A percentile compares a stretch with the other conserved stretches of the same genome.
phyloP scores from a whole-genome alignment of 2,888 invertebrate genomes.

The Thecocarcelia acutangulata region DNA sequence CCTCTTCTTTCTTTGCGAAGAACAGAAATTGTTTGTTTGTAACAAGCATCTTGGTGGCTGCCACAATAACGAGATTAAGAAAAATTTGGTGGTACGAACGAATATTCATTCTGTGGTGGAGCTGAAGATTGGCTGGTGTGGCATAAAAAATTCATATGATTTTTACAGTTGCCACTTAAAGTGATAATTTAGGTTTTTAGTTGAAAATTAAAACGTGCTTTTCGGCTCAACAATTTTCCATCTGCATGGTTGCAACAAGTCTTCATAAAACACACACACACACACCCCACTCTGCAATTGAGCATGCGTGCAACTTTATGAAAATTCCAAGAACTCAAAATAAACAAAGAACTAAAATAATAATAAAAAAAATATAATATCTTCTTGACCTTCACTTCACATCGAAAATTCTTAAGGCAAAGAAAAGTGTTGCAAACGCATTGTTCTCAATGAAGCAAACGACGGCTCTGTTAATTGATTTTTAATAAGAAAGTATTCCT shows the following conservation, averaged over 20 bases:
- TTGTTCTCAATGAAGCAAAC: conserved; percentile 14
- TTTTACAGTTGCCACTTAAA: conserved; percentile 69
- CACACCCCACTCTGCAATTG: conserved; percentile 24
- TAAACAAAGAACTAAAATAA: conserved; percentile 27
- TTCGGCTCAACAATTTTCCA: conserved; percentile 37
- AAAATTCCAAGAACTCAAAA: conserved; percentile 63
- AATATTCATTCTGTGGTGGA: neutral
- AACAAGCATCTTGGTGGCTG: conserved; percentile 41
- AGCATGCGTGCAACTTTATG: conserved; percentile 64
- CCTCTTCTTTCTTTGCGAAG: conserved; percentile 27
- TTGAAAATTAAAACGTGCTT: conserved; percentile 67
- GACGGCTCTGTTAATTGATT: conserved; percentile 65
- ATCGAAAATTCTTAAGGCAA: neutral
- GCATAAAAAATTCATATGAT: conserved; percentile 62
- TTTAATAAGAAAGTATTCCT: conserved; percentile 66
- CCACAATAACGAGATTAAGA: conserved; percentile 40
- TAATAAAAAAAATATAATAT: conserved; percentile 16
- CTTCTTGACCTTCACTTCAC: conserved; percentile 62
- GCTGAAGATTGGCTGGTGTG: conserved; percentile 40
- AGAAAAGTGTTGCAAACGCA: conserved; percentile 13
- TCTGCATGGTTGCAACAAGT: conserved; percentile 11
- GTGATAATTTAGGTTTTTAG: conserved; percentile 69
- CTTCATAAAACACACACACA: neutral
- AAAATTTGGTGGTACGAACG: conserved; percentile 43
- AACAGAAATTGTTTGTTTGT: conserved; percentile 11